Base-by-base conservation (phyloP, 2,797 vertebrate species). In the Denticeps clupeoides region DNA sequence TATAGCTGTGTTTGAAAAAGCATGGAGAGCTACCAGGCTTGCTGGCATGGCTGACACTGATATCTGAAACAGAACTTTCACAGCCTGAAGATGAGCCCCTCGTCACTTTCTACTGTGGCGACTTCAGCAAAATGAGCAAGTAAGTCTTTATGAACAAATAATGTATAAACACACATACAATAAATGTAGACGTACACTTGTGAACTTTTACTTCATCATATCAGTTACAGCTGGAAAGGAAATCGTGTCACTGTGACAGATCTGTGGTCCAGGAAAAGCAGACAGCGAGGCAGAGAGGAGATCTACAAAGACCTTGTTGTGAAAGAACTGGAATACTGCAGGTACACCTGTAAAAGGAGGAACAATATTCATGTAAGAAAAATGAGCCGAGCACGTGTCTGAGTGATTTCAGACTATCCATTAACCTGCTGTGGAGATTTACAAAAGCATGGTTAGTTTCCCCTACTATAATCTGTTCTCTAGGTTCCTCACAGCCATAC, bases 231-330 rank as follows among this genome's bases (percentile, higher is more conserved):
- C 44, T 92, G 89, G 89, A 85, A 73, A n/a, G 76, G 84, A 53
- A 84, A 73, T 64, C 73, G 78, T 4, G 87, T 91, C 15, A 87
- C 89, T 0, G 85, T 90, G 58, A 91, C 88, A 64, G 80, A 84
- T 25, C 69, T 89, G 31, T 51, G 63, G 47, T 25, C 33, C 59
- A 1, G 45, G 63, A 35, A 65, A 3, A 38, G 67, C 19, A 71
- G 60, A 10, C 59, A 47, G 8, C 64, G 19, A 23, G 57, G 67
- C 26, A 60, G 63, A 48, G 69, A 66, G 2, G 59, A 60, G 6
- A 33, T 55, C 10, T 69, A 79, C 12, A 56, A 67, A 0, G 88
- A 91, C 62, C 73, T 90, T 10, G 64, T 91, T 1, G 63, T 86
- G 49, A 74, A 79, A 0, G 89, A 91, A 56, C 87, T 86, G 54